Evolutionary conservation across 2,113 vertebrate genomes (phyloP).

Genomic region (Kobus ellipsiprymnus): DNA sequence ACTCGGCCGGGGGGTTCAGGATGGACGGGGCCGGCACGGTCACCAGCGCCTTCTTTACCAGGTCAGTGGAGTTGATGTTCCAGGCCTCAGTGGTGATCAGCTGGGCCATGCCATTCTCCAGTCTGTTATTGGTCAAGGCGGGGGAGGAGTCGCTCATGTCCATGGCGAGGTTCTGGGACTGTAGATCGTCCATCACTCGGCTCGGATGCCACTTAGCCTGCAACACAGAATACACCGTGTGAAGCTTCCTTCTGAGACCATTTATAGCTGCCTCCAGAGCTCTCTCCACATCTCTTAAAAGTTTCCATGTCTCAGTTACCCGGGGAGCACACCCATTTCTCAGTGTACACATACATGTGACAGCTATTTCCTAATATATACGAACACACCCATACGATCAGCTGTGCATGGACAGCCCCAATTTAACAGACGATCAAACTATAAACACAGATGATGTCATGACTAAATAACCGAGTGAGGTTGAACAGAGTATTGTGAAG

Average conservation of each 20-base stretch:
- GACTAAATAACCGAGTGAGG: constrained; percentile 43
- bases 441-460: constrained; percentile 75
- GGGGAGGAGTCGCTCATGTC: constrained; percentile 83
- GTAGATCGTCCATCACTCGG: constrained; percentile 71
- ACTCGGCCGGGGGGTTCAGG: constrained; percentile 83
- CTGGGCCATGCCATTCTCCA: constrained; percentile 86
- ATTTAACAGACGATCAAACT: constrained; percentile 57
- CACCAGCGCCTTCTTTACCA: constrained; percentile 89
- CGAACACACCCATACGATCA: constrained; percentile 49
- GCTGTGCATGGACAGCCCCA: constrained; percentile 55
- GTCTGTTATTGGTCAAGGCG: constrained; percentile 82
- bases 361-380: constrained; percentile 43
- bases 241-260: constrained; percentile 70
- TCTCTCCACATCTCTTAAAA: not conserved
- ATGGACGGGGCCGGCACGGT: constrained; percentile 84
- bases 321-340: not conserved
- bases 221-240: constrained; percentile 71
- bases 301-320: constrained; percentile 50
- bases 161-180: constrained; percentile 81
- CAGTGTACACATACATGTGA: not conserved
- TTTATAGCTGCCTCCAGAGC: constrained; percentile 45
- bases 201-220: constrained; percentile 76
- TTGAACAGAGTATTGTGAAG: constrained; percentile 28
- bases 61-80: constrained; percentile 83
- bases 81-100: constrained; percentile 86